A percentile compares a stretch with the other conserved stretches of the same genome.
phyloP scores from a whole-genome alignment of 2,888 invertebrate species.

The Gibbula magus region DNA sequence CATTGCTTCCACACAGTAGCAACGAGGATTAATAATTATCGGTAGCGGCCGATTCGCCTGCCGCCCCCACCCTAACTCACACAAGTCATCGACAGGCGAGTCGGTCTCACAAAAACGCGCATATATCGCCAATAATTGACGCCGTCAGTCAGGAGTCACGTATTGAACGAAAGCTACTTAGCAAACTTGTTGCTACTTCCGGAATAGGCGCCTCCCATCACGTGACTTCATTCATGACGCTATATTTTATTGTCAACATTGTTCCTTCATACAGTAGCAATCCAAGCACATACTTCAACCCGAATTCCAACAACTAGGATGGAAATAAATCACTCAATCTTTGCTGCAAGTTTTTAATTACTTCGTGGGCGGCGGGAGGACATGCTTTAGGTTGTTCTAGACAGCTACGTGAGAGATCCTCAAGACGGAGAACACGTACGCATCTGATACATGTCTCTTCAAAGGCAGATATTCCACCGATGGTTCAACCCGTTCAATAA shows the following conservation, averaged over 20 bases:
- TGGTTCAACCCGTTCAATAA: too few relatives aligned
- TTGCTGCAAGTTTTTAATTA: neutral
- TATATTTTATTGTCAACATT: slow-evolving; percentile 11
- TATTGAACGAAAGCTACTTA: slow-evolving; percentile 11
- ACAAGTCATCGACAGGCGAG: neutral
- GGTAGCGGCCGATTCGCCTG: neutral
- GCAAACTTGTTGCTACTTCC: neutral
- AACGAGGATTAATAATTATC: neutral
- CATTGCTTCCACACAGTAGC: neutral
- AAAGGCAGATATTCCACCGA: too few relatives aligned
- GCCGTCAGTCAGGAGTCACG: neutral
- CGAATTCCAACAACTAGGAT: neutral
- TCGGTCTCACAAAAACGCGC: slow-evolving; percentile 2
- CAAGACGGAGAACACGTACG: too few relatives aligned
- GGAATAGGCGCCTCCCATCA: neutral
- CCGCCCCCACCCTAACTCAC: neutral
- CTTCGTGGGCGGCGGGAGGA: too few relatives aligned
- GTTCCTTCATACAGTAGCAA: neutral
- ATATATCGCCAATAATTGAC: slow-evolving; percentile 11
- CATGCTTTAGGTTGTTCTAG: too few relatives aligned
- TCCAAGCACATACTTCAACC: neutral
- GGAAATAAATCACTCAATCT: neutral
- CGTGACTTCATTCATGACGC: slow-evolving; percentile 15
- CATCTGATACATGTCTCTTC: too few relatives aligned
- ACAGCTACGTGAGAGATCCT: too few relatives aligned